Percentiles rank a stretch among this genome's conserved stretches.
Conservation (phyloP, 2,888 invertebrate genomes). For the Thumatha senex region DNA sequence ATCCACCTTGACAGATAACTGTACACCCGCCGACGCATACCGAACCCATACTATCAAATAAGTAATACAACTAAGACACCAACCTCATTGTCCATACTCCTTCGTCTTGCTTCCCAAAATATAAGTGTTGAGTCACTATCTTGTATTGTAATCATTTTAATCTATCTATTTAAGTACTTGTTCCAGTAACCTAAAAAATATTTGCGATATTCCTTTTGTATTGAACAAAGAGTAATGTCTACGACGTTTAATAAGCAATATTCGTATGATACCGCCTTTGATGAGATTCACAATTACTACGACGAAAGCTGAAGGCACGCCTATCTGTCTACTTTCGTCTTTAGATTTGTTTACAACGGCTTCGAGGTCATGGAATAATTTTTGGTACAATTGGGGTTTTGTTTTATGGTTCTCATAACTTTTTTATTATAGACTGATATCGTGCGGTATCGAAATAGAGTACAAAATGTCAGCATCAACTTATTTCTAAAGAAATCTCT, state of each 20-base stretch:
- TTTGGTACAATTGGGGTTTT: background rate
- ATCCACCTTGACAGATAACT: constrained; percentile 38
- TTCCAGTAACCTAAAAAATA: constrained; percentile 60
- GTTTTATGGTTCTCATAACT: background rate
- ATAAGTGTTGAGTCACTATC: constrained; percentile 52
- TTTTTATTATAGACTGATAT: too few relatives aligned
- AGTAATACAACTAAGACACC: constrained; percentile 15
- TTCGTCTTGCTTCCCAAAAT: constrained; percentile 38
- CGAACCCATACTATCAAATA: constrained; percentile 29
- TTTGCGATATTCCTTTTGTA: constrained; percentile 53
- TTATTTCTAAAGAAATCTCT: too few relatives aligned
- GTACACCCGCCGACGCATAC: constrained; percentile 53
- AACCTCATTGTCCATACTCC: constrained; percentile 21
- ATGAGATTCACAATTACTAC: constrained; percentile 43
- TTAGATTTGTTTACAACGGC: constrained; percentile 1
- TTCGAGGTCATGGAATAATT: constrained; percentile 1
- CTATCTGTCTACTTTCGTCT: constrained; percentile 24
- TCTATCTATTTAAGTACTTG: constrained; percentile 46
- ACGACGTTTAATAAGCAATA: constrained; percentile 41
- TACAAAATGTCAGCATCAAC: too few relatives aligned
- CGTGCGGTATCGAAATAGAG: too few relatives aligned
- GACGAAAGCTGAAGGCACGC: constrained; percentile 40
- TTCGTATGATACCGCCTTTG: constrained; percentile 45
- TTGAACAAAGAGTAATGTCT: constrained; percentile 47
- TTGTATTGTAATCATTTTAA: constrained; percentile 53